A percentile compares a stretch with the other conserved stretches of the same genome.
Evolutionary conservation across 2,113 vertebrate species (phyloP).

Genomic region (Microcebus griseorufus): DNA sequence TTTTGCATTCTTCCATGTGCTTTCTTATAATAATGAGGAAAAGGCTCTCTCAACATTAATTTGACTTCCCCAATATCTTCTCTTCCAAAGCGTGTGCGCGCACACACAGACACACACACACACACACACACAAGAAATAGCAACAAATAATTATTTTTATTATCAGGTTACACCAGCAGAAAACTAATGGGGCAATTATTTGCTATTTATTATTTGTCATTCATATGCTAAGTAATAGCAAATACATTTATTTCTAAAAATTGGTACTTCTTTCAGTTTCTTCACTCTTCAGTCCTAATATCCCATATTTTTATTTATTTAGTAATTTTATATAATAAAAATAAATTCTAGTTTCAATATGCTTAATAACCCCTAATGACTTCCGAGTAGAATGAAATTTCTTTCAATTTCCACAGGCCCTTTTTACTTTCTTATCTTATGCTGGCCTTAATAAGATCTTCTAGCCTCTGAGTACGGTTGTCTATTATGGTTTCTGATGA

Average conservation of each 20-base stretch:
- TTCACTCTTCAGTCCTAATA: neutral
- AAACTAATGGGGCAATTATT: neutral
- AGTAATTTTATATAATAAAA: neutral
- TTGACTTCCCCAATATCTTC: neutral
- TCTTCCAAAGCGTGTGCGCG: neutral
- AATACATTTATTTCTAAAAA: neutral
- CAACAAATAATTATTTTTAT: neutral
- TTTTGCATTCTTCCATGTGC: neutral
- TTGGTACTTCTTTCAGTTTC: neutral
- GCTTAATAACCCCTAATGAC: neutral
- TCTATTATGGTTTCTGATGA: neutral
- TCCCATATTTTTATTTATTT: neutral
- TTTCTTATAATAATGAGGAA: neutral
- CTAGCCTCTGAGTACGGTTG: neutral
- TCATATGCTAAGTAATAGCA: neutral
- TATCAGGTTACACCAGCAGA: neutral
- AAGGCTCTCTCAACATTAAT: neutral
- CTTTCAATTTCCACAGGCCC: neutral
- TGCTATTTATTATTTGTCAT: neutral
- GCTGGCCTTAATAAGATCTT: neutral
- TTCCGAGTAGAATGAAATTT: neutral
- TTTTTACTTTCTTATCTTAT: neutral
- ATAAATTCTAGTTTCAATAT: neutral
- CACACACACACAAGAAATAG: neutral
- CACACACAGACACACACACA: neutral